Evolutionary conservation across 2,113 vertebrate genomes (phyloP).

Genomic region (Salvelinus alpinus): DNA sequence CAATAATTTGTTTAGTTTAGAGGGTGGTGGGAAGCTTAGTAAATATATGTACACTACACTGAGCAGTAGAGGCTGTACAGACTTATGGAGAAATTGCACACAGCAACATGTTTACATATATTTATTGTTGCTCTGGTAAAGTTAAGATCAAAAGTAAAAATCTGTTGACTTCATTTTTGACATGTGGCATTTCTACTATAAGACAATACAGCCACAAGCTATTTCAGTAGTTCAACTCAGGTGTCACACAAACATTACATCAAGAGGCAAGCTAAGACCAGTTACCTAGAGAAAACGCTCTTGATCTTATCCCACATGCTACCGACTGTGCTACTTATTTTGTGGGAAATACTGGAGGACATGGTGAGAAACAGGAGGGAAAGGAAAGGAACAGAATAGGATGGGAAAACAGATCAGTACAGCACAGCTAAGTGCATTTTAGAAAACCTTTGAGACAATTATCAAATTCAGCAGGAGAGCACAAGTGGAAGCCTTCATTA

Average conservation of each 20-base stretch:
- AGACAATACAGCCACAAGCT: not conserved
- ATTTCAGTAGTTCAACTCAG: not conserved
- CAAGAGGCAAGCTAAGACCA: conserved; percentile 39
- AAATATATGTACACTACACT: not conserved
- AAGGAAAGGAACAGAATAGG: not conserved
- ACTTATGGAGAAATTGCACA: not conserved
- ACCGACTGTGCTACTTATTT: conserved; percentile 83
- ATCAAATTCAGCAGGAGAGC: not conserved
- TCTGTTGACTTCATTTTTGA: not conserved
- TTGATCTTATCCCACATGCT: conserved; percentile 85
- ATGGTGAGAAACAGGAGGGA: conserved; percentile 44
- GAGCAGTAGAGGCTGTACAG: not conserved
- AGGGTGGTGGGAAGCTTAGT: not conserved
- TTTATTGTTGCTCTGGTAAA: too few relatives aligned
- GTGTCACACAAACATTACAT: not conserved
- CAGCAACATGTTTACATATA: too few relatives aligned
- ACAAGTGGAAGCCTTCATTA: not conserved
- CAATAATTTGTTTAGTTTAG: too few relatives aligned
- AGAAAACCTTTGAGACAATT: not conserved
- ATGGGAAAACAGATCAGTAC: not conserved
- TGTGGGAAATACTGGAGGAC: conserved; percentile 79
- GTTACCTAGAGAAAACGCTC: conserved; percentile 86
- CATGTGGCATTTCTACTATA: not conserved
- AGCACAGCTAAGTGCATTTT: not conserved
- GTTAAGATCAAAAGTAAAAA: too few relatives aligned